These are phyloP conservation scores for Drosophila serrata DNA, from an alignment of 1,140 invertebrate genomes.

Conservation along the genomic window DNA sequence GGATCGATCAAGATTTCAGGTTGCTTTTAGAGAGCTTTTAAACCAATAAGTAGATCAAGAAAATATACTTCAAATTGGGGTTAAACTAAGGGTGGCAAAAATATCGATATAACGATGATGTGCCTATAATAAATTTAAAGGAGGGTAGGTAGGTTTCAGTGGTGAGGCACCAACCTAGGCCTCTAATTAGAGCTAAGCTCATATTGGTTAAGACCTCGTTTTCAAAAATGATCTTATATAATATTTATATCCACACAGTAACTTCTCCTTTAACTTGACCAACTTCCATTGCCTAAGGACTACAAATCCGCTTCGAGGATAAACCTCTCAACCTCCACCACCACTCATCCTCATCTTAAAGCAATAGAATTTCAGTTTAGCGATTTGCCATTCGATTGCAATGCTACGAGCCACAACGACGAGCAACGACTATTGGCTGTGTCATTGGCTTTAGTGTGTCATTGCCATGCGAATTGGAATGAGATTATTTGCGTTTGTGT, in stretches of 20 bases:
- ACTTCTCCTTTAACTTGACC: not conserved
- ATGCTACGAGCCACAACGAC: conserved; percentile 10
- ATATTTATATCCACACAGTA: no score
- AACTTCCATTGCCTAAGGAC: not conserved
- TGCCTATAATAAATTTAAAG: no score
- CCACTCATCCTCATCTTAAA: not conserved
- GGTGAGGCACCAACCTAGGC: no score
- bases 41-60: not conserved
- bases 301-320: not conserved
- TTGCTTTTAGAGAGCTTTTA: not conserved
- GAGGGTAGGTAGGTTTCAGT: no score
- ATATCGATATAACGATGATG: no score
- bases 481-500: conserved; percentile 46
- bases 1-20: not conserved
- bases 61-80: no score
- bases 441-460: conserved; percentile 73
- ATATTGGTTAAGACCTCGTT: no score
- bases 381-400: conserved; percentile 59
- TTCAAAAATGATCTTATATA: no score
- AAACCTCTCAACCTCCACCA: not conserved
- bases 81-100: no score
- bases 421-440: conserved; percentile 26
- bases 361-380: conserved; percentile 39
- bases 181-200: no score
- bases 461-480: conserved; percentile 67